Conservation (phyloP, 2,797 vertebrate species). For the Coendou prehensilis region DNA sequence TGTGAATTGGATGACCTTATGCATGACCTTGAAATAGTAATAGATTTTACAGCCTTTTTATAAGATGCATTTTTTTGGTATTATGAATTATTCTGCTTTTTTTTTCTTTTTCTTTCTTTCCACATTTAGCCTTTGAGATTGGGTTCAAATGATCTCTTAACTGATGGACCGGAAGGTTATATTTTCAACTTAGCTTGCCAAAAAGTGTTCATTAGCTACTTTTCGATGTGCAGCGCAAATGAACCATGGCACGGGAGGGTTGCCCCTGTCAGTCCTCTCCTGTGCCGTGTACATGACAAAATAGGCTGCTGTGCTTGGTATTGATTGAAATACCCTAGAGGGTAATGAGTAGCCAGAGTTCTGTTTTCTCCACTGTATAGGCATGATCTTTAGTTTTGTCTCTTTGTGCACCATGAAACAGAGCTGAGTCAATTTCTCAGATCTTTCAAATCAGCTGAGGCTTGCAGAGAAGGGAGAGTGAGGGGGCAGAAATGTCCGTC, state of each 20-base stretch:
- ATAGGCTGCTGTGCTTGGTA: not conserved
- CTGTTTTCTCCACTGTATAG: not conserved
- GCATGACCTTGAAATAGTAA: conserved; percentile 44
- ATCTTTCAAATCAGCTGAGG: conserved; percentile 20
- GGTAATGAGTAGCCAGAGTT: not conserved
- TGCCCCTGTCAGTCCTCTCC: not conserved
- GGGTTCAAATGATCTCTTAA: conserved; percentile 53
- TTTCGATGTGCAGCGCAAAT: not conserved
- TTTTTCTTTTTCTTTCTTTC: conserved; percentile 35
- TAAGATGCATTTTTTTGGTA: conserved; percentile 2
- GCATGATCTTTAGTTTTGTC: not conserved
- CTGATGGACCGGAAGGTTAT: not conserved
- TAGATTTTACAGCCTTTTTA: conserved; percentile 43
- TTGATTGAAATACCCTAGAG: conserved; percentile 18
- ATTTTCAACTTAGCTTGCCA: conserved; percentile 57
- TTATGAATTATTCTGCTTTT: conserved; percentile 18
- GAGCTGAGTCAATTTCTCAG: conserved; percentile 56
- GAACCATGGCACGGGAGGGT: not conserved
- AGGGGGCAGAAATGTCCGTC: not conserved
- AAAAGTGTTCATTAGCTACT: conserved; percentile 8
- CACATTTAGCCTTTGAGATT: not conserved
- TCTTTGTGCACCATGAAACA: not conserved
- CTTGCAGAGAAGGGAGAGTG: not conserved
- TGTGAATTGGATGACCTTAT: conserved; percentile 32
- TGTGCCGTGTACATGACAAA: not conserved